Evolutionary conservation across 2,797 vertebrate genomes (phyloP).

Genomic region (Molothrus ater): DNA sequence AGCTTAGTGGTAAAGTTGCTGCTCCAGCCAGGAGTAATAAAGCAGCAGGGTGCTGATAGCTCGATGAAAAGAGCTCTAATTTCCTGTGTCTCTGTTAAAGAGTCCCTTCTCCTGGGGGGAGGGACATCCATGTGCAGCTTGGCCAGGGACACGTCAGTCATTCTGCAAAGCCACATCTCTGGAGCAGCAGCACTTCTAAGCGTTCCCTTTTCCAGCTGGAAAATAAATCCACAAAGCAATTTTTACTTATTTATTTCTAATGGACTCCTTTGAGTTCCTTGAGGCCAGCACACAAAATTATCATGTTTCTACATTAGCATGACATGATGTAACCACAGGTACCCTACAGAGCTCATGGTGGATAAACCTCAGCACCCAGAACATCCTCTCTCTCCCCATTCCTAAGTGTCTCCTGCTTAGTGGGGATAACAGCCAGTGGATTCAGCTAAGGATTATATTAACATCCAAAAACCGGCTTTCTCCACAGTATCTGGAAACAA

Average conservation of each 20-base stretch:
- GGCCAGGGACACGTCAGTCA: neutral
- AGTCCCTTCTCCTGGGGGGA: neutral
- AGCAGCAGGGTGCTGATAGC: neutral
- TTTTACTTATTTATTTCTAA: neutral
- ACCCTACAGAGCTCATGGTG: neutral
- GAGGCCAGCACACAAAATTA: neutral
- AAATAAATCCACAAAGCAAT: neutral
- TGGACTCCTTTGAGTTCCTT: neutral
- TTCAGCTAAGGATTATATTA: neutral
- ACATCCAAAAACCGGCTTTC: fast-evolving
- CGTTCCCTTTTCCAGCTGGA: neutral
- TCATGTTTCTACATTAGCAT: neutral
- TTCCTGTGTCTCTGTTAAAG: neutral
- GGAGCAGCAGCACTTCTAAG: neutral
- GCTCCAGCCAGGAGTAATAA: neutral
- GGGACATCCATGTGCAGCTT: neutral
- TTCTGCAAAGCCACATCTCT: neutral
- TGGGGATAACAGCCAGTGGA: neutral
- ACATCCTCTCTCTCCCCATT: neutral
- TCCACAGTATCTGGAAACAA: neutral
- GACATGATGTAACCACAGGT: neutral
- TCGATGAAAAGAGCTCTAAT: neutral
- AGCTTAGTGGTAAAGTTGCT: neutral
- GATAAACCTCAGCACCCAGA: neutral
- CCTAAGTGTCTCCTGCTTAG: neutral